phyloP scores from a whole-genome alignment of 2,888 invertebrate genomes.

The Hanleya hanleyi region DNA sequence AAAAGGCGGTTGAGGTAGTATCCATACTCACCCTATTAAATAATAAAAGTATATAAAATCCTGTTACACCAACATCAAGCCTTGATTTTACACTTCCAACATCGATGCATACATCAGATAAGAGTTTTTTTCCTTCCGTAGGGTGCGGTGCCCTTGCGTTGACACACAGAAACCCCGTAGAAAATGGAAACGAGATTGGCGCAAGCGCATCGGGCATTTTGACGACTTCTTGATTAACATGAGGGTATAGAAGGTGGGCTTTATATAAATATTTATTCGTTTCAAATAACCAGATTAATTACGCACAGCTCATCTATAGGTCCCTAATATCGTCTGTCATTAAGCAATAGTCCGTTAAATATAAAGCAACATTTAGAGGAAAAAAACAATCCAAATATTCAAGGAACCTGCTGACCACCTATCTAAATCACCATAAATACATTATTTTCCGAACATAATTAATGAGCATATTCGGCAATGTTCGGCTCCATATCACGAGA shows the following conservation, averaged over 20 bases:
- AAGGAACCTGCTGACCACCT: too few species aligned
- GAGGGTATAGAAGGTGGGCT: not conserved
- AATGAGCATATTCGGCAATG: too few species aligned
- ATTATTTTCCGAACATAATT: too few species aligned
- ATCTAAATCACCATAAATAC: too few species aligned
- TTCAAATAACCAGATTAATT: too few species aligned
- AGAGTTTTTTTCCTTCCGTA: constrained; percentile 25
- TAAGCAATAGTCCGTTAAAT: too few species aligned
- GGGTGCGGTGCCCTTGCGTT: constrained; percentile 59
- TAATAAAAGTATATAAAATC: constrained; percentile 21
- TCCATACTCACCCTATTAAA: constrained; percentile 33
- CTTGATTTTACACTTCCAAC: constrained; percentile 21
- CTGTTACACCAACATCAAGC: constrained; percentile 29
- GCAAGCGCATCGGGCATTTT: constrained; percentile 47
- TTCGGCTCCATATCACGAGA: too few species aligned
- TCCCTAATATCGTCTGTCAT: too few species aligned
- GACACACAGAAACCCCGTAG: constrained; percentile 48
- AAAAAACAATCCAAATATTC: too few species aligned
- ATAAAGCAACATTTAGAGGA: too few species aligned
- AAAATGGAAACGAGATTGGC: constrained; percentile 31
- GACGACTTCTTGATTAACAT: constrained; percentile 30
- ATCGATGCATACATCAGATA: constrained; percentile 32
- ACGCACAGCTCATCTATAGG: too few species aligned
- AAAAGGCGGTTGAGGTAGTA: not conserved
- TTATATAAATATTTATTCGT: too few species aligned